Evolutionary conservation across 2,113 vertebrate species (phyloP), one percentile per base, ranked within the genome.

Genomic region (Galeopterus variegatus): DNA sequence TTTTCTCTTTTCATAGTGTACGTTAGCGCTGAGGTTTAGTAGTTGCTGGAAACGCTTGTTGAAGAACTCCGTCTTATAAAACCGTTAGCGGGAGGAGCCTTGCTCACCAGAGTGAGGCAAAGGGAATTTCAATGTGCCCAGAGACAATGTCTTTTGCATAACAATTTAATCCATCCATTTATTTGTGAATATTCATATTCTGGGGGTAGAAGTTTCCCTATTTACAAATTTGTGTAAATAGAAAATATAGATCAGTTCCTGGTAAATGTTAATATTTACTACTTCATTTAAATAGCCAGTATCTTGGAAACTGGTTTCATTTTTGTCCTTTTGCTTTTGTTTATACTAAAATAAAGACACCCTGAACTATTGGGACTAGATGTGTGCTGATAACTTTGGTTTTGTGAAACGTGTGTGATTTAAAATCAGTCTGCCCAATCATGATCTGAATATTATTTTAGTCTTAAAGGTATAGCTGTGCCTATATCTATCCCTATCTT

Each of bases 141-240:
- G 92, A 97, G 97, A 97, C 96, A 94, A 67, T 98, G 96, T 94
- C 94, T 89, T 98, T 98, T 99, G 98, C 98, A 98, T 98, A 98
- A 98, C 97, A 98, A 98, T 98, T 97, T 93, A 96, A 91, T 90
- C 97, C 94, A 82, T 91, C 95, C 76, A 0, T n/a, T 97, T 98
- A 83, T 96, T 98, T 93, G 95, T 98, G 98, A 98, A 98, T 98
- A 98, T 98, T 98, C 98, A 98, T 98, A 98, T 98, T 97, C 96
- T 95, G 76, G 90, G 88, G 93, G 95, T 96, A 96, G 96, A 64
- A 96, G 93, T 95, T 95, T 97, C 97, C 96, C 92, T 96, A 91
- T 98, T 97, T 98, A 97, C 96, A 92, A 82, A 96, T 97, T 96
- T 97, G 84, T 92, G 0, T 21, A 96, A 97, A 93, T 87, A 69